Conservation (phyloP, 2,797 vertebrate genomes). For the Brotula barbata region DNA sequence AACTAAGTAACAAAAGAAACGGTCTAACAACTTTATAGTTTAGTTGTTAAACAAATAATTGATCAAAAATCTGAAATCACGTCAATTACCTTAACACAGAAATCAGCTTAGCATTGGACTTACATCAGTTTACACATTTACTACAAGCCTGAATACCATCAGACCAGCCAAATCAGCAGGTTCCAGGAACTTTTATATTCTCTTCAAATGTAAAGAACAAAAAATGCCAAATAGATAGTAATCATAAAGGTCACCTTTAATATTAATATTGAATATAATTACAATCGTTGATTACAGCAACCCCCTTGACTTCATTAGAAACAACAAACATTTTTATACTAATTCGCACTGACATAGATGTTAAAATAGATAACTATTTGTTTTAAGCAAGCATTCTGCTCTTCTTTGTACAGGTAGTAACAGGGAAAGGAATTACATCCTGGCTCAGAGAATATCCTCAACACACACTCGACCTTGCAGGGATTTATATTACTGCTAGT, state of each 20-base stretch:
- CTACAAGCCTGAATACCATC: no score
- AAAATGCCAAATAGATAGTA: background rate
- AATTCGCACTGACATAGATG: slow-evolving; percentile 3
- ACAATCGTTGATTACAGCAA: slow-evolving; percentile 33
- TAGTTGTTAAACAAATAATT: no score
- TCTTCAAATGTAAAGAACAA: background rate
- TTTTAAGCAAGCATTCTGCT: background rate
- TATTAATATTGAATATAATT: slow-evolving; percentile 41
- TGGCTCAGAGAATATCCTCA: no score
- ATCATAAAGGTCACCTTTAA: slow-evolving; percentile 48
- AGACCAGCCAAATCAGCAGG: no score
- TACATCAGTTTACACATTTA: no score
- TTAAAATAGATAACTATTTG: slow-evolving; percentile 4
- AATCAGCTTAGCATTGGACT: no score
- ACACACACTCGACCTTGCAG: no score
- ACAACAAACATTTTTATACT: slow-evolving; percentile 27
- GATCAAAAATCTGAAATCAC: no score
- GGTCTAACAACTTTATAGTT: no score
- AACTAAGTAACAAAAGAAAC: no score
- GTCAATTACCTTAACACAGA: no score
- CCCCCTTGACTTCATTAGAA: slow-evolving; percentile 29
- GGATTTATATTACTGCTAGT: background rate
- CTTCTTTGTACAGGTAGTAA: slow-evolving; percentile 1
- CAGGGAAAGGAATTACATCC: slow-evolving; percentile 28
- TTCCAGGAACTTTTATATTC: no score